phyloP scores from a whole-genome alignment of 1,140 invertebrate genomes.

The Brachionus rubens region DNA sequence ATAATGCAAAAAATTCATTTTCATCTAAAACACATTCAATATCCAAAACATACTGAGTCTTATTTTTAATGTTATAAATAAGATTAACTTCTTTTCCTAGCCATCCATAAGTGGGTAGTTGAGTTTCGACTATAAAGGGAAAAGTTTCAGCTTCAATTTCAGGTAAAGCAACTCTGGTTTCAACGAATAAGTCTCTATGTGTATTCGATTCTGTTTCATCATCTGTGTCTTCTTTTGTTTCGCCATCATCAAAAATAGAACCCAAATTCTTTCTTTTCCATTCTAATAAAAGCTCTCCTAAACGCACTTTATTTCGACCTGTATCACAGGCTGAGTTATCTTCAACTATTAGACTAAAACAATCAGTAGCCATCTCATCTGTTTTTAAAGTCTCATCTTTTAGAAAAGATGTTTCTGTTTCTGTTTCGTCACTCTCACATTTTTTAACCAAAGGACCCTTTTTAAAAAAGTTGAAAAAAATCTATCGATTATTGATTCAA shows the following conservation, averaged over 20 bases:
- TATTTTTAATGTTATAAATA: slow-evolving; percentile 20
- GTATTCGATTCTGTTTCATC: background rate
- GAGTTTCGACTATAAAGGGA: slow-evolving; percentile 11
- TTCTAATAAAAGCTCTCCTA: slow-evolving; percentile 7
- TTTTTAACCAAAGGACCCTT: background rate
- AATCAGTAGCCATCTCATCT: background rate
- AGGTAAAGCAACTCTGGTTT: background rate
- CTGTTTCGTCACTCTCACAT: background rate
- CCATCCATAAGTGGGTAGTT: slow-evolving; percentile 2
- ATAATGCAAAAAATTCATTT: slow-evolving; percentile 37
- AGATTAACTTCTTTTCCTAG: slow-evolving; percentile 15
- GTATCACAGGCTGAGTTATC: background rate
- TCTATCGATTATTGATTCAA: background rate
- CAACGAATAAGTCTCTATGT: background rate
- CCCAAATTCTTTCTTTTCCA: slow-evolving; percentile 14
- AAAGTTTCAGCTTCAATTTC: background rate
- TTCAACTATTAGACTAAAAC: slow-evolving; percentile 1
- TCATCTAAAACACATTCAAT: slow-evolving; percentile 7
- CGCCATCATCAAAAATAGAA: background rate
- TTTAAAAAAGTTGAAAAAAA: too few relatives aligned
- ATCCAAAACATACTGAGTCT: background rate
- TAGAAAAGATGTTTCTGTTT: background rate
- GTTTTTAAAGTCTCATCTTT: slow-evolving; percentile 24
- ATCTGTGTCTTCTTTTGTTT: background rate
- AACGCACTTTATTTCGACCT: background rate